These are phyloP conservation scores for Rhopilema esculentum DNA, from an alignment of 30 jellyfish, hydroid and myxozoan genomes.

Conservation along the genomic window DNA sequence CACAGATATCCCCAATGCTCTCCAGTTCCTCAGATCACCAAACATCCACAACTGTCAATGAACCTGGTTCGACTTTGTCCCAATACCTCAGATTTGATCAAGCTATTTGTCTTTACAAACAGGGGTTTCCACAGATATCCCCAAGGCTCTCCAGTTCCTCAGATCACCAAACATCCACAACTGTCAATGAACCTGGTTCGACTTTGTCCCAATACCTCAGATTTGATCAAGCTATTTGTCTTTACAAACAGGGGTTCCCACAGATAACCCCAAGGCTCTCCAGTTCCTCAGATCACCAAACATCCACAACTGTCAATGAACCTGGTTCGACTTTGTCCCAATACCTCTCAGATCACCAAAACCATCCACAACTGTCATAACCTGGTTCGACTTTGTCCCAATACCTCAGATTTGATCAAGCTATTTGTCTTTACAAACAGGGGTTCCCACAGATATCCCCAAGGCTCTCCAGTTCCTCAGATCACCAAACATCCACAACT, in stretches of 20 bases:
- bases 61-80: slow-evolving; percentile 53
- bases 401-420: too few species aligned
- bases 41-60: slow-evolving; percentile 6
- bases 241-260: too few species aligned
- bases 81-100: slow-evolving; percentile 32
- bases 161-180: slow-evolving; percentile 2
- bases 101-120: too few species aligned
- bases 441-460: too few species aligned
- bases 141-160: slow-evolving; percentile 17
- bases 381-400: slow-evolving; percentile 55
- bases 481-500: neutral
- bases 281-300: slow-evolving; percentile 5
- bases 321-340: slow-evolving; percentile 57
- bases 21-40: slow-evolving; percentile 17
- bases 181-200: slow-evolving; percentile 38
- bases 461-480: slow-evolving; percentile 20
- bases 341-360: slow-evolving; percentile 19
- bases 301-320: slow-evolving; percentile 12
- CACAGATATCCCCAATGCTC: slow-evolving; percentile 17
- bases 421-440: too few species aligned
- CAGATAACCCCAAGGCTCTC: slow-evolving; percentile 28
- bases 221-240: too few species aligned
- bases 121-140: too few species aligned
- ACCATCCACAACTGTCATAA: slow-evolving; percentile 7
- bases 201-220: slow-evolving; percentile 39